Evolutionary conservation across 2,888 invertebrate species (phyloP), one percentile per base, ranked within the genome.

Genomic region (Chrysolina haemoptera): DNA sequence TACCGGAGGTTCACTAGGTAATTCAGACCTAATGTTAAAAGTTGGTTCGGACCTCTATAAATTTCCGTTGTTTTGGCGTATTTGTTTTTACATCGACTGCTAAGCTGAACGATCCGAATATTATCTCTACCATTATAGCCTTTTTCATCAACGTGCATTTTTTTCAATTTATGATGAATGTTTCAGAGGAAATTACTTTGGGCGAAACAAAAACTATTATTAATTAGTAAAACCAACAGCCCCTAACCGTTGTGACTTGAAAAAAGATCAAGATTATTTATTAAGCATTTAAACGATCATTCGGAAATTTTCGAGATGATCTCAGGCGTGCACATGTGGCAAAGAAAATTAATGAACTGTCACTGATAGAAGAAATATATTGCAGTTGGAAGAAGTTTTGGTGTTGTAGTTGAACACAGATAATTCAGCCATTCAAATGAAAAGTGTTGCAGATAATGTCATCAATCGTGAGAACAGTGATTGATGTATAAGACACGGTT

Each of bases 81-180:
- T 41, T 68, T 68, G 53, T 53, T 68, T 68, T 68, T 55, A 55
- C 55, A 68, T 68, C 55, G 67, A 68, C 67, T 55, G 20, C 41
- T 14, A 8, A 27, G 53, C 27, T 50, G 20, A 66, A 35, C 50
- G 53, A 50, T 68, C 55, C 55, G 55, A 68, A 68, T 68, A 53
- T 40, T 68, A 68, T 55, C 67, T 68, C 14, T 10, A 6, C 46
- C 50, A 66, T 66, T 48, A 35, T 66, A 11, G 27, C 35, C 27
- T 59, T 35, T 59, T 59, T 59, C 59, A 35, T 59, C 59, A 59
- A 59, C 59, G 59, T 27, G 59, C 27, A 59, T 35, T 59, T 59
- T n/a, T 59, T 59, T 59, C 27, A 12, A 1, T 22, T 59, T 22
- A 59, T 59, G 59, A 59, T 59, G 59, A 35, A 59, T 35, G 59